phyloP scores from a whole-genome alignment of 1,140 invertebrate genomes.

The Drosophila ohnishii region DNA sequence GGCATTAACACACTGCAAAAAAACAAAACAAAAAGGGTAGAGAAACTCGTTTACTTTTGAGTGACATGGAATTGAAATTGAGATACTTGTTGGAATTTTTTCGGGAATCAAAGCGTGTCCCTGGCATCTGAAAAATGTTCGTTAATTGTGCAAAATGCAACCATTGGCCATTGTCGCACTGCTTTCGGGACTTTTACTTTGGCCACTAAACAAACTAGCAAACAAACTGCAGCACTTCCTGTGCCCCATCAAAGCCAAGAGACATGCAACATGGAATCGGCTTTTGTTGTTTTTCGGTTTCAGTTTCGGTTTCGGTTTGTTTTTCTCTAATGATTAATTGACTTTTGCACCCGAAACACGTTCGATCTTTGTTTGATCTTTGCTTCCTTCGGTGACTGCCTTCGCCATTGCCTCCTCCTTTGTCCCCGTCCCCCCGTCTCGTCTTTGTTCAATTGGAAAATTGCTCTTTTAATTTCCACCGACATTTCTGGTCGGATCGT shows the following conservation, averaged over 20 bases:
- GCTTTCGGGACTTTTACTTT: conserved; percentile 62
- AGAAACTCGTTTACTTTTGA: conserved; percentile 49
- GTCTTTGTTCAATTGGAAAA: conserved; percentile 50
- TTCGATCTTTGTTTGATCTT: conserved; percentile 69
- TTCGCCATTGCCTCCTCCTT: neutral
- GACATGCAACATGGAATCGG: conserved; percentile 51
- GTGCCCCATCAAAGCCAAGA: conserved; percentile 37
- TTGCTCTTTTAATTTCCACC: conserved; percentile 54
- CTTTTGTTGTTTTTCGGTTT: conserved; percentile 27
- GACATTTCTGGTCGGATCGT: conserved; percentile 40
- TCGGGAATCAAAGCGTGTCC: conserved; percentile 39
- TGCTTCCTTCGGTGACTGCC: conserved; percentile 41
- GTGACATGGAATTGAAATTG: conserved; percentile 32
- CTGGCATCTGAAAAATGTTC: conserved; percentile 67
- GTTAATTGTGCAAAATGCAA: conserved; percentile 60
- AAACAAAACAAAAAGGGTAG: neutral
- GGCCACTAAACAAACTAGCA: conserved; percentile 19
- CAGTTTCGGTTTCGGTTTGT: conserved; percentile 7
- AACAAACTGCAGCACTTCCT: conserved; percentile 32
- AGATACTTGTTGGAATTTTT: conserved; percentile 58
- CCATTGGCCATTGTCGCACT: conserved; percentile 62
- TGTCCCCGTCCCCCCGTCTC: neutral
- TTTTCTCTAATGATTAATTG: conserved; percentile 78
- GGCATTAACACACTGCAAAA: conserved; percentile 28
- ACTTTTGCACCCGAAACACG: conserved; percentile 77